These are phyloP conservation scores for Xyrauchen texanus DNA, from an alignment of 2,113 vertebrate species.

Conservation along the genomic window DNA sequence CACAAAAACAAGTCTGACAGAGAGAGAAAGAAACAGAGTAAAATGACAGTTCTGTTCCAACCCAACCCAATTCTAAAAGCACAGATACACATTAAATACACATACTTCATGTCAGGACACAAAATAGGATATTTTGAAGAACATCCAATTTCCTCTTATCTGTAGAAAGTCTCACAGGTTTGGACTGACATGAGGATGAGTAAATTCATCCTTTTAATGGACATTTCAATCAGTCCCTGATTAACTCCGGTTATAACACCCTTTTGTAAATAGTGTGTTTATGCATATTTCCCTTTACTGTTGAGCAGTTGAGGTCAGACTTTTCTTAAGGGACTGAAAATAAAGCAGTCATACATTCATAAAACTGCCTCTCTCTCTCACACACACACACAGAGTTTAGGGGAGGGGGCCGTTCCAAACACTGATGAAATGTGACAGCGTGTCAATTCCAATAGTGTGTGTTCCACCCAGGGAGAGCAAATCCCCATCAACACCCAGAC, in stretches of 20 bases:
- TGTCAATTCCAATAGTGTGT: slow-evolving; percentile 63
- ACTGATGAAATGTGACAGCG: slow-evolving; percentile 67
- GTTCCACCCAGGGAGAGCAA: slow-evolving; percentile 45
- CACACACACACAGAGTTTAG: slow-evolving; percentile 43
- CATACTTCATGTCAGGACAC: no score
- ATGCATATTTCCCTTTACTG: not conserved
- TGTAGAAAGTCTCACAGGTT: no score
- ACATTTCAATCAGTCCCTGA: no score
- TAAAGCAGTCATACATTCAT: slow-evolving; percentile 46
- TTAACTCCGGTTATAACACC: no score
- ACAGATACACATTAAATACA: not conserved
- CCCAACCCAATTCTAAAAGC: not conserved
- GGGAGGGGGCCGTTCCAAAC: slow-evolving; percentile 55
- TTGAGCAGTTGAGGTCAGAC: slow-evolving; percentile 18
- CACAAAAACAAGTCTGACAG: slow-evolving; percentile 49
- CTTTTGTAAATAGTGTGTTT: slow-evolving; percentile 7
- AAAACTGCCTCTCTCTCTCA: slow-evolving; percentile 44
- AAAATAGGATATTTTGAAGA: no score
- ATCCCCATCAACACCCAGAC: slow-evolving; percentile 40
- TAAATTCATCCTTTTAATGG: no score
- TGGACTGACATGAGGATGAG: no score
- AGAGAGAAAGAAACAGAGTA: slow-evolving; percentile 43
- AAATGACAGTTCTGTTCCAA: not conserved
- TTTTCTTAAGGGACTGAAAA: slow-evolving; percentile 33
- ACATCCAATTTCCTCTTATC: no score